Evolutionary conservation across 2,888 invertebrate species (phyloP).

Genomic region (Icerya purchasi): DNA sequence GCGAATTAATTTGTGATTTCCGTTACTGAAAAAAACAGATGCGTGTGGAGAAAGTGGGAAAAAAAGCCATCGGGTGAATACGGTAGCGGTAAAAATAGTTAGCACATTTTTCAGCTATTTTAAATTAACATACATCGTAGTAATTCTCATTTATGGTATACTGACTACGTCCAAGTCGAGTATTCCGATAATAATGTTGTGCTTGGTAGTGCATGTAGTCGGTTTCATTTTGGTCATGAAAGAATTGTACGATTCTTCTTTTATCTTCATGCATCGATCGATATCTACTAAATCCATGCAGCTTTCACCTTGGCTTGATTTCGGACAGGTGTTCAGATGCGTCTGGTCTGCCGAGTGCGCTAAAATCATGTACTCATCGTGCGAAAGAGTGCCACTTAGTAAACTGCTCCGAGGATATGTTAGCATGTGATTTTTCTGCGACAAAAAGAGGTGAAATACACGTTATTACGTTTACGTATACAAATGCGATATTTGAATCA

Average conservation of each 20-base stretch:
- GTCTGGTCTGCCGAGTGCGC: constrained; percentile 87
- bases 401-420: constrained; percentile 57
- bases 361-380: constrained; percentile 49
- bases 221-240: constrained; percentile 56
- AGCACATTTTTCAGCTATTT: too few species aligned
- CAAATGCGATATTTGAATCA: not conserved
- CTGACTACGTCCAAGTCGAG: too few species aligned
- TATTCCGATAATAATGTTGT: constrained; percentile 57
- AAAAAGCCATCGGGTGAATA: too few species aligned
- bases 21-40: too few species aligned
- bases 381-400: constrained; percentile 20
- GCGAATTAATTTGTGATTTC: too few species aligned
- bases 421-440: constrained; percentile 37
- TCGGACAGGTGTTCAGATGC: constrained; percentile 42
- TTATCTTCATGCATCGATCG: constrained; percentile 54
- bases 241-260: constrained; percentile 52
- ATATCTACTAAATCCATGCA: constrained; percentile 81
- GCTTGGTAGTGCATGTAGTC: constrained; percentile 71
- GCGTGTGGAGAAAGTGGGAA: too few species aligned
- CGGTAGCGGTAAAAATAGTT: too few species aligned
- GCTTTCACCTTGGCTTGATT: constrained; percentile 49
- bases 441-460: too few species aligned
- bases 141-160: too few species aligned
- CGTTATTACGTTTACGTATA: too few species aligned
- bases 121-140: too few species aligned